Base-by-base conservation (phyloP, 1,140 invertebrate genomes). In the Bombus sylvicola region DNA sequence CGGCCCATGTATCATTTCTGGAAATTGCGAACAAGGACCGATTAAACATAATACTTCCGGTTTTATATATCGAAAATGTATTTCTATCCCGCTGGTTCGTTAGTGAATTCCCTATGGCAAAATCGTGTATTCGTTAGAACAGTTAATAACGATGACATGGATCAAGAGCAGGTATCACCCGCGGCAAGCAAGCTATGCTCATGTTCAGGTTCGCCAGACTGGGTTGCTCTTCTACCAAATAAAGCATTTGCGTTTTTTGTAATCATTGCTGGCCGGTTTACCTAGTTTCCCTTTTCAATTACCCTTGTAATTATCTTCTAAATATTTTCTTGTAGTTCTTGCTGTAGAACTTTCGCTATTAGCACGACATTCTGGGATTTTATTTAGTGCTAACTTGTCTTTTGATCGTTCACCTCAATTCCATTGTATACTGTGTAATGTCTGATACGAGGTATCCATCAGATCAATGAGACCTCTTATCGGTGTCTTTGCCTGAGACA, bases 101-200 rank as follows among this genome's bases (percentile, higher is more conserved):
- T 75, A 73, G 68, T 34, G 71, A 74, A 75, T 62, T 13, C n/a
- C 84, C 62, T 41, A 25, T 69, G 79, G 72, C 69, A 37, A n/a
- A n/a, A 59, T 74, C 43, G 37, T 59, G 43, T 82, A 62, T 76
- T 76, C 72, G 43, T 59, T 75, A 22, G 57, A 41, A 75, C 62
- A 86, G 79, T 86, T 86, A 75, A 76, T 82, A 86, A 86, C 62
- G 64, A 68, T 74, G 72, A 86, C 69, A 74, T 34, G 59, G 59
- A 82, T 86, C 72, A 57, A 18, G 47, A 31, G 37, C 64, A 76
- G 62, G 39, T 59, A 83, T 71, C 28, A 75, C 80, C 62, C 28
- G 31, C 25, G 84, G 73, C 80, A 41, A 43, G 18, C 64, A n/a
- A 76, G 53, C 64, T 59, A 31, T 39, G 62, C 9, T n/a, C 31